phyloP scores from a whole-genome alignment of 2,113 vertebrate genomes.

The Mola mola region DNA sequence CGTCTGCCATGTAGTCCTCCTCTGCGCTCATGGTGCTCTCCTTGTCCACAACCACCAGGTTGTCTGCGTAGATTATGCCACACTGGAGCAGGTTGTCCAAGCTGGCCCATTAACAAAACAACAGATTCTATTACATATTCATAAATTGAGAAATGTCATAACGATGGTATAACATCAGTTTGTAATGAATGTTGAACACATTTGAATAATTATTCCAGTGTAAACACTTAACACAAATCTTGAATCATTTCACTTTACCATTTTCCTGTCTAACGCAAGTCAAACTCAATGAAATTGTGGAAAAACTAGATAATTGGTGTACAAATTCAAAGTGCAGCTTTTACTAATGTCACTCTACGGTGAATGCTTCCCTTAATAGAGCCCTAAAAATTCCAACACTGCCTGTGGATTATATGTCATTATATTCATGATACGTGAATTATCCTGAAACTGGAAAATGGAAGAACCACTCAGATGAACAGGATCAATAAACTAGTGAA shows the following conservation, averaged over 20 bases:
- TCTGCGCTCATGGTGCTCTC: constrained; percentile 98
- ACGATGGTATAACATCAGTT: neutral
- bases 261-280: too few species aligned
- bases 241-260: too few species aligned
- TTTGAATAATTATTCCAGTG: neutral
- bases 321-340: too few species aligned
- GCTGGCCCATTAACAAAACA: constrained; percentile 74
- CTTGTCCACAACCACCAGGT: constrained; percentile 98
- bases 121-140: neutral
- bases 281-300: too few species aligned
- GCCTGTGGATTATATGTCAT: too few species aligned
- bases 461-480: neutral
- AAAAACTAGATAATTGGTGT: too few species aligned
- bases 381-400: too few species aligned
- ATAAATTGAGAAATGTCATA: neutral
- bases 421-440: too few species aligned
- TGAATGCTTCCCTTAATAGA: neutral
- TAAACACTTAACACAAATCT: neutral
- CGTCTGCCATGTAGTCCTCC: constrained; percentile 99
- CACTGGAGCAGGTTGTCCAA: constrained; percentile 96
- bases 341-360: too few species aligned
- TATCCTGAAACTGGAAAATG: too few species aligned
- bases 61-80: constrained; percentile 96
- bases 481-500: neutral
- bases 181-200: neutral